Evolutionary conservation across 92 coral and sea anemone species (phyloP).

Genomic region (Zoanthus solanderi): DNA sequence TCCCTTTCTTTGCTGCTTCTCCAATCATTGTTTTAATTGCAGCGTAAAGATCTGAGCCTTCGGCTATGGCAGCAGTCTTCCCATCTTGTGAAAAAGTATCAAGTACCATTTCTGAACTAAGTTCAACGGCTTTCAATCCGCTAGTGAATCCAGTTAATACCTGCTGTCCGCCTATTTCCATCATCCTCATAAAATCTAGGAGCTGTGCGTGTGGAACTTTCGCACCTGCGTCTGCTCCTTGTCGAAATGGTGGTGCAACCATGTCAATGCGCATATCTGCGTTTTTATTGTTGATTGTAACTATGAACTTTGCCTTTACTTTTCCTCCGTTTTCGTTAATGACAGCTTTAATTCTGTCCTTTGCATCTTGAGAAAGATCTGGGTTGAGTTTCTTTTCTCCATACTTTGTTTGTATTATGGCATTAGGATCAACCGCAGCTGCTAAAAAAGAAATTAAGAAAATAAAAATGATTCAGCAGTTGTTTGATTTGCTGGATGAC

Average conservation of each 20-base stretch:
- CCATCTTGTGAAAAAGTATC: background rate
- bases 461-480: too few relatives aligned
- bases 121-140: background rate
- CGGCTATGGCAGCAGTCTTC: background rate
- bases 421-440: background rate
- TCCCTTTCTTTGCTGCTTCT: background rate
- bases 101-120: constrained; percentile 7
- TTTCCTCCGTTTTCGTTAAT: background rate
- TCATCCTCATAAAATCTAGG: background rate
- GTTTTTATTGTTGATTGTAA: background rate
- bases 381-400: background rate
- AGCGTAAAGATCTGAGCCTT: background rate
- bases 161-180: background rate
- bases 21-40: background rate
- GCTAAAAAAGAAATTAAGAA: background rate
- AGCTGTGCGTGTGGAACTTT: constrained; percentile 27
- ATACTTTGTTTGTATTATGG: background rate
- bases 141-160: background rate
- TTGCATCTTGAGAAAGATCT: background rate
- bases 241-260: background rate
- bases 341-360: background rate
- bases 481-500: too few relatives aligned
- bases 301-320: background rate
- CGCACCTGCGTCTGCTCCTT: background rate
- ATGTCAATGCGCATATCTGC: constrained; percentile 41